These are phyloP conservation scores for Tipula vernalis DNA, from an alignment of 2,888 invertebrate species.

Conservation along the genomic window DNA sequence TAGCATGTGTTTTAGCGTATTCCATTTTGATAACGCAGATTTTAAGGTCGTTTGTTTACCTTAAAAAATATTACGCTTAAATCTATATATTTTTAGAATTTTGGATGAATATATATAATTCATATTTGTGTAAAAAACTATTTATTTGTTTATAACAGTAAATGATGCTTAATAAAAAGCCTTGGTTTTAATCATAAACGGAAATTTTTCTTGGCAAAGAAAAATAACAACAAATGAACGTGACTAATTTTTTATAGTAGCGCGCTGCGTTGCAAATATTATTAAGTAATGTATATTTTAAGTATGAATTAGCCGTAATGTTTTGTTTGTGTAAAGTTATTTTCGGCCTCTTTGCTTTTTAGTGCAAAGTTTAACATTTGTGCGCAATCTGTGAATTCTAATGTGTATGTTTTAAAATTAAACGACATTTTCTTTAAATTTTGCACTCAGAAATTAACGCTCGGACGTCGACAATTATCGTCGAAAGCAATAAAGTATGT, in stretches of 20 bases:
- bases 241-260: not conserved
- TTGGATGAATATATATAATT: not conserved
- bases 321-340: too few species aligned
- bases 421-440: too few species aligned
- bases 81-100: not conserved
- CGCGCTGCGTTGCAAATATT: not conserved
- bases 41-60: not conserved
- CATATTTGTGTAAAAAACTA: not conserved
- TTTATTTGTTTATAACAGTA: not conserved
- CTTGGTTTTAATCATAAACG: not conserved
- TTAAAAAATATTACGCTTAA: not conserved
- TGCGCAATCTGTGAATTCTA: too few species aligned
- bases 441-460: too few species aligned
- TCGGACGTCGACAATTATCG: too few species aligned
- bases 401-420: too few species aligned
- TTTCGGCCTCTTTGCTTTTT: too few species aligned
- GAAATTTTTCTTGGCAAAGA: not conserved
- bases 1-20: not conserved
- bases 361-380: too few species aligned
- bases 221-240: not conserved
- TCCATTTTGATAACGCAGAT: not conserved
- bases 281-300: not conserved
- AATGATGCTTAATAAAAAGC: not conserved
- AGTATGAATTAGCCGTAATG: too few species aligned
- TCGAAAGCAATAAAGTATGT: too few species aligned